A percentile compares a stretch with the other conserved stretches of the same genome.
These are phyloP conservation scores for Pleuronectes platessa DNA, from an alignment of 2,113 vertebrate genomes.

Conservation along the genomic window DNA sequence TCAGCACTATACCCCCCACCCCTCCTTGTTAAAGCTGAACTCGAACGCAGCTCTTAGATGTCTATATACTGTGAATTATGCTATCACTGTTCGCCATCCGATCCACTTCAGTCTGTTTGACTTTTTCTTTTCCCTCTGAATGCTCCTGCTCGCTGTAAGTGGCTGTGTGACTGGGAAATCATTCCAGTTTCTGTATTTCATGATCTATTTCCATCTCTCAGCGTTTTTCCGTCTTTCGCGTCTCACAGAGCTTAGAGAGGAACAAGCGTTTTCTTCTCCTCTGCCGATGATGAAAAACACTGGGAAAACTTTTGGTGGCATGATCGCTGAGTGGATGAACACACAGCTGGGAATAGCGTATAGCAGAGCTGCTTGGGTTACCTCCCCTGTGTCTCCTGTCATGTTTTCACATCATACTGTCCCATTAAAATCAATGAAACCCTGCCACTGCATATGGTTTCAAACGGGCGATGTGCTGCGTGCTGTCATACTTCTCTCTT, in stretches of 20 bases:
- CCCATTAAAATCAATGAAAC: conserved; percentile 76
- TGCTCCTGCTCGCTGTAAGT: conserved; percentile 64
- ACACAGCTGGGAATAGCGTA: conserved; percentile 75
- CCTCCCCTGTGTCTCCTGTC: conserved; percentile 76
- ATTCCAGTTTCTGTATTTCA: conserved; percentile 71
- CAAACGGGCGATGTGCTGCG: conserved; percentile 50
- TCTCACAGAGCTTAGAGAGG: conserved; percentile 62
- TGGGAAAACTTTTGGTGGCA: conserved; percentile 68
- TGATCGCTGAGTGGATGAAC: conserved; percentile 73
- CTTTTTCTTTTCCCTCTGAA: conserved; percentile 57
- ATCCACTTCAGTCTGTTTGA: conserved; percentile 70
- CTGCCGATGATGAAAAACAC: conserved; percentile 70
- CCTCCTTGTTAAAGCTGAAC: conserved; percentile 67
- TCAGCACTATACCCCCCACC: conserved; percentile 68
- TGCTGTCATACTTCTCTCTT: conserved; percentile 50
- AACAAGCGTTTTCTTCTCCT: conserved; percentile 40
- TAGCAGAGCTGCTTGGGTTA: conserved; percentile 67
- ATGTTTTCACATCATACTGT: conserved; percentile 77
- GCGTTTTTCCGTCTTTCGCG: conserved; percentile 53
- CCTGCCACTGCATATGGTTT: conserved; percentile 59
- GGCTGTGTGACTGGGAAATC: conserved; percentile 74
- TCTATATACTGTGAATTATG: conserved; percentile 67
- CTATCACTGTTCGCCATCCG: conserved; percentile 63
- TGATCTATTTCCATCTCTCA: conserved; percentile 78
- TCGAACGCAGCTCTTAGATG: conserved; percentile 60